A percentile compares a stretch with the other conserved stretches of the same genome.
These are phyloP conservation scores for Cyprinella venusta DNA, from an alignment of 2,797 vertebrate genomes.

Conservation along the genomic window DNA sequence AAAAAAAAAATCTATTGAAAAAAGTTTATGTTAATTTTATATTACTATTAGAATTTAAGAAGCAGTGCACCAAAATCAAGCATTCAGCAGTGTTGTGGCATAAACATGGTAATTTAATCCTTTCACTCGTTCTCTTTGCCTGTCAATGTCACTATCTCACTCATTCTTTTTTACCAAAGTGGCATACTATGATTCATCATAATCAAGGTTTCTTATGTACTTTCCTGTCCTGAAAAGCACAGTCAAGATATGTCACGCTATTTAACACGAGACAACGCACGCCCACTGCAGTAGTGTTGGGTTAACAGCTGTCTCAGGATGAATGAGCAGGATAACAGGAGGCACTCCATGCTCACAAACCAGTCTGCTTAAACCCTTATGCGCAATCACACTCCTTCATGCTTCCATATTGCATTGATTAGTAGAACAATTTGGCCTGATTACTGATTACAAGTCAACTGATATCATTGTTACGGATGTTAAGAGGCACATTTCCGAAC, in stretches of 20 bases:
- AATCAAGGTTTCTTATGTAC: conserved; percentile 39
- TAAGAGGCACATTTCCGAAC: conserved; percentile 76
- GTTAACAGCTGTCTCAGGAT: conserved; percentile 57
- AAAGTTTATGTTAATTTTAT: not conserved
- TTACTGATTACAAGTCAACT: conserved; percentile 83
- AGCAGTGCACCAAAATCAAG: not conserved
- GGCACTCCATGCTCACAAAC: conserved; percentile 52
- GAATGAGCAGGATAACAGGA: conserved; percentile 56
- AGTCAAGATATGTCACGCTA: conserved; percentile 23
- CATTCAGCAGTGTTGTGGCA: not conserved
- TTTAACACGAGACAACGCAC: conserved; percentile 41
- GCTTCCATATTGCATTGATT: conserved; percentile 79
- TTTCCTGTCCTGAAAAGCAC: conserved; percentile 23
- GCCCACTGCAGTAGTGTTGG: conserved; percentile 40
- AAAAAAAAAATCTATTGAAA: not conserved
- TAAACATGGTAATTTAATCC: not conserved
- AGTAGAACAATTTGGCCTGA: conserved; percentile 80
- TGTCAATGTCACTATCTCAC: not conserved
- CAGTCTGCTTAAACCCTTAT: conserved; percentile 64
- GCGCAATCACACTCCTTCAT: conserved; percentile 73
- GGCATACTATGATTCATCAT: conserved; percentile 11
- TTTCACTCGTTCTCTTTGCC: not conserved
- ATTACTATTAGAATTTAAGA: not conserved
- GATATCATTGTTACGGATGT: conserved; percentile 77
- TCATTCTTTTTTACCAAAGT: conserved; percentile 4